These are phyloP conservation scores for Chrosomus eos DNA, from an alignment of 2,797 vertebrate species.

Conservation along the genomic window DNA sequence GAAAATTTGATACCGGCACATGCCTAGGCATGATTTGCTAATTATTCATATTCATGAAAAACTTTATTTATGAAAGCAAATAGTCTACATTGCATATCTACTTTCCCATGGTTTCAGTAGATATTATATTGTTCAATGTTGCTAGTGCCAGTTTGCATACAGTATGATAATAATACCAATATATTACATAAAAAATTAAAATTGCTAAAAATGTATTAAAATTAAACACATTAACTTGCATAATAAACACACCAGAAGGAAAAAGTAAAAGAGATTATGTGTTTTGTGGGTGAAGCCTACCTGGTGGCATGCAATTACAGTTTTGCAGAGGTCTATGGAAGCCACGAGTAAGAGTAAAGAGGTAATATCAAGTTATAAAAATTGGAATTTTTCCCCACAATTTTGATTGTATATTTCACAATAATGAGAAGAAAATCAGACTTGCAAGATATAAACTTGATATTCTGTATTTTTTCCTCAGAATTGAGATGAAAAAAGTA, in stretches of 20 bases:
- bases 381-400: too few relatives aligned
- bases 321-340: neutral
- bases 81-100: neutral
- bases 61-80: neutral
- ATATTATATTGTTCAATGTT: neutral
- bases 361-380: too few relatives aligned
- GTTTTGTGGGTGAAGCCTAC: neutral
- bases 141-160: neutral
- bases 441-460: neutral
- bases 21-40: neutral
- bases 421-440: neutral
- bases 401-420: too few relatives aligned
- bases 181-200: neutral
- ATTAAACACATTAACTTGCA: neutral
- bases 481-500: neutral
- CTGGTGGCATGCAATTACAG: neutral
- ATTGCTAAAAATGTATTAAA: neutral
- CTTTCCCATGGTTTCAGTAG: neutral
- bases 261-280: neutral
- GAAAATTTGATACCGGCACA: too few relatives aligned
- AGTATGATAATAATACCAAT: neutral
- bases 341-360: neutral
- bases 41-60: conserved; percentile 14
- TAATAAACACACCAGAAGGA: neutral
- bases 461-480: neutral